Percentiles rank a stretch among this genome's conserved stretches.
Evolutionary conservation across 1,140 invertebrate genomes (phyloP).

Genomic region (Achroia grisella): DNA sequence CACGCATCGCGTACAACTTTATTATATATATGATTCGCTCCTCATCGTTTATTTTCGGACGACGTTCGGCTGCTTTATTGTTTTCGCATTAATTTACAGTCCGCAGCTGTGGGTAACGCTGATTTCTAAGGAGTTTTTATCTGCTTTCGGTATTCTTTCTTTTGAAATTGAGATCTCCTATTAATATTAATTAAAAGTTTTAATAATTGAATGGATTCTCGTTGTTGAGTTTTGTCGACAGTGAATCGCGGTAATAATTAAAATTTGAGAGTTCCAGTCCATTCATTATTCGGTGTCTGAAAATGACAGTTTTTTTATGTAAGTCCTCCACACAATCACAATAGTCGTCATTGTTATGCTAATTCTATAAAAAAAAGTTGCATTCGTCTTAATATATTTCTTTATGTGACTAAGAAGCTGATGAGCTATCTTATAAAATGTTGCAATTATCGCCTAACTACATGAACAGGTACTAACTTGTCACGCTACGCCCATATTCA

Average conservation of each 20-base stretch:
- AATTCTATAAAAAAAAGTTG: no score
- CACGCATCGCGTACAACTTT: no score
- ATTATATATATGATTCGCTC: no score
- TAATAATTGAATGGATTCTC: constrained; percentile 68
- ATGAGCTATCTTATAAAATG: no score
- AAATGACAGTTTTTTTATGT: constrained; percentile 32
- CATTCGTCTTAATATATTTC: no score
- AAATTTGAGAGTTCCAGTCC: constrained; percentile 43
- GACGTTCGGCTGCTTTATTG: constrained; percentile 49
- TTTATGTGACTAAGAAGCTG: no score
- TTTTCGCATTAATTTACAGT: constrained; percentile 69
- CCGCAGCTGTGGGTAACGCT: constrained; percentile 59
- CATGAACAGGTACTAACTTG: no score
- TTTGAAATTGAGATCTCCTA: constrained; percentile 67
- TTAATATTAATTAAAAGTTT: constrained; percentile 74
- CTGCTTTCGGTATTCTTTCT: constrained; percentile 64
- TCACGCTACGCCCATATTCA: no score
- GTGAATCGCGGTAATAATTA: constrained; percentile 61
- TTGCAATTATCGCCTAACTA: no score
- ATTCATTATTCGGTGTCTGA: constrained; percentile 49
- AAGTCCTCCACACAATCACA: neutral
- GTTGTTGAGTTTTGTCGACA: constrained; percentile 54
- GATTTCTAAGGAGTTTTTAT: constrained; percentile 71
- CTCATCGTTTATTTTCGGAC: constrained; percentile 51
- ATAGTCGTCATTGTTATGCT: no score